These are phyloP conservation scores for Colistium nudipinnis DNA, from an alignment of 2,113 vertebrate species.

Conservation along the genomic window DNA sequence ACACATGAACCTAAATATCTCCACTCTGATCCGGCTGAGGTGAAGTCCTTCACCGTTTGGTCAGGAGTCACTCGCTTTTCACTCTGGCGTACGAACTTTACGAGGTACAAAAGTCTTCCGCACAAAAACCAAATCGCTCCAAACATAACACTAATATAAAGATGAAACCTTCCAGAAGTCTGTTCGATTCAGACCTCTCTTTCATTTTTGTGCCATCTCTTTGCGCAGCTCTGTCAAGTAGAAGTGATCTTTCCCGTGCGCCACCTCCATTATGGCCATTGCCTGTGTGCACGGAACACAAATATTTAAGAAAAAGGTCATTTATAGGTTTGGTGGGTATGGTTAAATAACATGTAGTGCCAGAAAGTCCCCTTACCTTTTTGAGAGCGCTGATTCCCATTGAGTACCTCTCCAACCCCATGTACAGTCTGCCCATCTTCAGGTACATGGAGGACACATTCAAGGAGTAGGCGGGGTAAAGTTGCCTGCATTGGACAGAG, in stretches of 20 bases:
- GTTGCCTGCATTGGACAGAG: slow-evolving; percentile 78
- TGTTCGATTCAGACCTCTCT: slow-evolving; percentile 29
- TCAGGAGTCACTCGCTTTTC: not conserved
- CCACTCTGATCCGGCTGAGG: slow-evolving; percentile 15
- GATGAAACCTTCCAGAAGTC: not conserved
- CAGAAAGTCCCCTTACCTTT: slow-evolving; percentile 81
- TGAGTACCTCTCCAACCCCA: slow-evolving; percentile 81
- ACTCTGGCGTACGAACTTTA: not conserved
- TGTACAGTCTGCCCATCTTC: slow-evolving; percentile 90
- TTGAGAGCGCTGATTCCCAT: slow-evolving; percentile 83
- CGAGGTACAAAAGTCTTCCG: slow-evolving; percentile 35
- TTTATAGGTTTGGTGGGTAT: not conserved
- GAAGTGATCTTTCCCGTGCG: slow-evolving; percentile 92
- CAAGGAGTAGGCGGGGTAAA: slow-evolving; percentile 92
- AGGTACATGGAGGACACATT: slow-evolving; percentile 97
- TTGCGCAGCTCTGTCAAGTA: slow-evolving; percentile 90
- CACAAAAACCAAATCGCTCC: not conserved
- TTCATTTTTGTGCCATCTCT: slow-evolving; percentile 84
- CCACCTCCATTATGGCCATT: slow-evolving; percentile 93
- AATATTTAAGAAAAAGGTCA: not conserved
- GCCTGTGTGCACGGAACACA: slow-evolving; percentile 80
- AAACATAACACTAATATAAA: slow-evolving; percentile 4
- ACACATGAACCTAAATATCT: slow-evolving; percentile 28
- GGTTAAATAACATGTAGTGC: not conserved
- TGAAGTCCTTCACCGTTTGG: not conserved